phyloP scores from a whole-genome alignment of 2,888 invertebrate species.

The Portevinia maculata region DNA sequence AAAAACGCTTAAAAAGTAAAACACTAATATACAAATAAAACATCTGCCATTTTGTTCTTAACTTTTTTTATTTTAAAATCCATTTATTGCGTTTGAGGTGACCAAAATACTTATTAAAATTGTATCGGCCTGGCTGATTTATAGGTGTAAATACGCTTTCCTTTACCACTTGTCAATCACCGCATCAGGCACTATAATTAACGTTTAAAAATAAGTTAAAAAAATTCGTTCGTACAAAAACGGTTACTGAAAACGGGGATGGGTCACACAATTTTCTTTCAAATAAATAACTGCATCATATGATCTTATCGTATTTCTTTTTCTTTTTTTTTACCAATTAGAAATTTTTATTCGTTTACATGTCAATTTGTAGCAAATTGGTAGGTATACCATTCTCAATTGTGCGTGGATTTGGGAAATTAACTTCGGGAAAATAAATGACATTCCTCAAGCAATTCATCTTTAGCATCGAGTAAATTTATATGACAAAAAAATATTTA shows the following conservation, averaged over 20 bases:
- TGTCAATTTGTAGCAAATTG: constrained; percentile 17
- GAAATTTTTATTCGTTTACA: constrained; percentile 11
- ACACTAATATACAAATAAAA: constrained; percentile 35
- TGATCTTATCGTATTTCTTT: constrained; percentile 8
- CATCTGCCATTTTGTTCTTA: constrained; percentile 24
- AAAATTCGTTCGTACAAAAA: constrained; percentile 14
- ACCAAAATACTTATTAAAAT: constrained; percentile 65
- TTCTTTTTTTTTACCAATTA: constrained; percentile 37
- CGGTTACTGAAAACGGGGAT: constrained; percentile 10
- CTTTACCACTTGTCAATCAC: constrained; percentile 87
- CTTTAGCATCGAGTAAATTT: constrained; percentile 35
- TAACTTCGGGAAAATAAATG: constrained; percentile 38
- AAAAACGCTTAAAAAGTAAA: too few relatives aligned
- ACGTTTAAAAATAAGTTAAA: constrained; percentile 52
- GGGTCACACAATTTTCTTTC: constrained; percentile 18
- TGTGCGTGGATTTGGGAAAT: constrained; percentile 31
- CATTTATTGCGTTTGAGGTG: constrained; percentile 71
- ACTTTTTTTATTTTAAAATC: constrained; percentile 65
- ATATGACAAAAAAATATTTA: constrained; percentile 37
- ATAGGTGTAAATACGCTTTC: constrained; percentile 46
- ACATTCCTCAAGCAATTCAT: constrained; percentile 40
- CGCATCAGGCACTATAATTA: constrained; percentile 88
- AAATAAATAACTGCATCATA: constrained; percentile 19
- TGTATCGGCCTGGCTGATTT: constrained; percentile 53
- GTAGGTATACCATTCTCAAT: constrained; percentile 14